phyloP scores from a whole-genome alignment of 1,140 invertebrate species.

The Phthorimaea operculella region DNA sequence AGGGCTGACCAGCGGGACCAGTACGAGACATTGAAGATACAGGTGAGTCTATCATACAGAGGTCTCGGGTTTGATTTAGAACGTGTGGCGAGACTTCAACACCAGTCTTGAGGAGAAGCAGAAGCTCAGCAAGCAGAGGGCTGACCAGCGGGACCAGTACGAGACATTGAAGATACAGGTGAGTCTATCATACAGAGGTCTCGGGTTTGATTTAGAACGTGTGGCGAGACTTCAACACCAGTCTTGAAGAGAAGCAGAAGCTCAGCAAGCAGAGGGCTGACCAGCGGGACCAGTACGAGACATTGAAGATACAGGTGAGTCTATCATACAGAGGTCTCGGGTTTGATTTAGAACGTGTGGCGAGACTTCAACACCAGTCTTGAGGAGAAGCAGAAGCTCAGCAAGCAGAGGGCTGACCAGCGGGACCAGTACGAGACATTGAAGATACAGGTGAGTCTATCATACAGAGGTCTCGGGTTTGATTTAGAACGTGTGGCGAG shows the following conservation, averaged over 20 bases:
- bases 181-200: too few species aligned
- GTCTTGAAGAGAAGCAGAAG: conserved; percentile 86
- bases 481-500: conserved; percentile 89
- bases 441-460: conserved; percentile 73
- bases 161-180: conserved; percentile 83
- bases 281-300: conserved; percentile 86
- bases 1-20: conserved; percentile 85
- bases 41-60: too few species aligned
- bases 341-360: conserved; percentile 89
- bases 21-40: conserved; percentile 85
- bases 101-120: conserved; percentile 84
- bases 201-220: conserved; percentile 86
- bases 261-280: conserved; percentile 85
- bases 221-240: conserved; percentile 85
- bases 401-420: conserved; percentile 85
- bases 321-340: too few species aligned
- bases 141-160: conserved; percentile 87
- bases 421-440: conserved; percentile 86
- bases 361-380: conserved; percentile 82
- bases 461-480: too few species aligned
- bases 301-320: conserved; percentile 77
- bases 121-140: conserved; percentile 81
- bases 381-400: conserved; percentile 85
- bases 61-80: too few species aligned
- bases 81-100: conserved; percentile 88